Base-by-base conservation (phyloP, 2,888 invertebrate genomes). In the Sesia bembeciformis region DNA sequence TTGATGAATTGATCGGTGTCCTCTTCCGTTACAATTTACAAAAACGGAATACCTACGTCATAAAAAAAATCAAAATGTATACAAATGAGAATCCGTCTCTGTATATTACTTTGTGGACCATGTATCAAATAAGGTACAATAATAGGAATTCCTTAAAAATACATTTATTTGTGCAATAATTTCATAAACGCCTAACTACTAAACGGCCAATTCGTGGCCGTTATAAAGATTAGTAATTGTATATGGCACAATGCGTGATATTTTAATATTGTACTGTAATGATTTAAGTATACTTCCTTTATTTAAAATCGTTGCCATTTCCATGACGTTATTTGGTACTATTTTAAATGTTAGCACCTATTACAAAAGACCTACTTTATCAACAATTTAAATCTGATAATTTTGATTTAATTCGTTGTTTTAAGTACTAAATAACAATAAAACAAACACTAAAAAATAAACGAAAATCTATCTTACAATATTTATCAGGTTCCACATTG, bases 161-260 rank as follows among this genome's bases (percentile, higher is more conserved):
- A 50, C 4, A 50, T 50, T 64, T 71, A 70, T 76, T 80, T 81
- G 80, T 81, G 82, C 82, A 72, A 67, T 63, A 69, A 68, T 74
- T 78, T 72, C 54, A 72, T 78, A 77, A 67, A 72, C 59, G 58
- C 69, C 80, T 81, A 80, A 64, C 78, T 80, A 80, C 60, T 61
- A 58, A 66, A 62, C 42, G 42, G 52, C 53, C 54, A 53, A 50
- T 40, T 38, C 40, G 6, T 55, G 54, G 54, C 59, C 57, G 57
- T 55, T 41, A 49, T 57, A 51, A 58, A 56, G 52, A 60, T 54
- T 43, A 49, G 43, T 41, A 40, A 5, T 51, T 62, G 53, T 55
- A 59, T 58, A 81, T 79, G 80, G 78, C 79, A 80, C 78, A 62
- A 62, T 62, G 63, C 67, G 67, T 69, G 65, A 65, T 62, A 68